A percentile compares a stretch with the other conserved stretches of the same genome.
Evolutionary conservation across 2,113 vertebrate species (phyloP).

Genomic region (Alosa alosa): DNA sequence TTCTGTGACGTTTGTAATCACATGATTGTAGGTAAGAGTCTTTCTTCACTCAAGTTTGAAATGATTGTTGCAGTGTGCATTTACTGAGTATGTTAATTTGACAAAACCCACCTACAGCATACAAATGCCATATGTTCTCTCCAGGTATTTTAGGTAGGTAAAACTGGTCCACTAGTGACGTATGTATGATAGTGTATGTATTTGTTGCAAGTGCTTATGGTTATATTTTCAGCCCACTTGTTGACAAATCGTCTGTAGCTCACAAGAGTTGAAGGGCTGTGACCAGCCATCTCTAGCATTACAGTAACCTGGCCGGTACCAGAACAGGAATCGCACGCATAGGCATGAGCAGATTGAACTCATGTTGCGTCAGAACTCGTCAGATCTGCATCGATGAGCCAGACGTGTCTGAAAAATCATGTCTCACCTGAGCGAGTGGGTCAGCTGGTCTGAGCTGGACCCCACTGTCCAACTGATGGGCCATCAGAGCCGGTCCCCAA

Average conservation of each 20-base stretch:
- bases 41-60: not conserved
- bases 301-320: not conserved
- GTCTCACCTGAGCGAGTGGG: conserved; percentile 13
- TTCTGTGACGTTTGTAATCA: conserved; percentile 99
- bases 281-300: not conserved
- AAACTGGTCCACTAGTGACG: not conserved
- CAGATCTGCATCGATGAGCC: not conserved
- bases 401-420: not conserved
- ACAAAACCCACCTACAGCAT: too few relatives aligned
- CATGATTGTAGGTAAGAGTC: conserved; percentile 95
- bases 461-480: conserved; percentile 31
- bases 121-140: too few relatives aligned
- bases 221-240: not conserved
- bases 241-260: not conserved
- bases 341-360: not conserved
- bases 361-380: not conserved
- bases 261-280: not conserved
- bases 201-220: not conserved
- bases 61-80: not conserved
- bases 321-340: not conserved
- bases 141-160: too few relatives aligned
- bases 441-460: conserved; percentile 19
- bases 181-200: not conserved
- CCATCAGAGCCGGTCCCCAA: conserved; percentile 7
- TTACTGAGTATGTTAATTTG: too few relatives aligned